Evolutionary conservation across 1,140 invertebrate genomes (phyloP).

Genomic region (Dreissena polymorpha): DNA sequence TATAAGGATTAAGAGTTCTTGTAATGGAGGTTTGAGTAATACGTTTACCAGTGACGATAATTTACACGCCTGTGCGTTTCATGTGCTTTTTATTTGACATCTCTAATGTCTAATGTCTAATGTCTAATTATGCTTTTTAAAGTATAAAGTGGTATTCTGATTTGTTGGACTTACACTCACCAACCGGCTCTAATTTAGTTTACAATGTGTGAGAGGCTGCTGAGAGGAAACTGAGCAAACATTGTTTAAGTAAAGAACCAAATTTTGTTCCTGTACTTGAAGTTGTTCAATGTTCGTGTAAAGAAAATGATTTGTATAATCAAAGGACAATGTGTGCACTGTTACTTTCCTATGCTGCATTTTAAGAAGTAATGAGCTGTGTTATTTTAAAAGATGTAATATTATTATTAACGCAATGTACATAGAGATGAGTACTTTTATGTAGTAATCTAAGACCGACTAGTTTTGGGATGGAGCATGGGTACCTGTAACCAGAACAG

Average conservation of each 20-base stretch:
- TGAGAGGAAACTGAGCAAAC: constrained; percentile 27
- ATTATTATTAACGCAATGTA: constrained; percentile 28
- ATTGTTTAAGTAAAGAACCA: constrained; percentile 4
- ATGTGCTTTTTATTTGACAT: constrained; percentile 30
- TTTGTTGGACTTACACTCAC: constrained; percentile 17
- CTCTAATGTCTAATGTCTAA: too few relatives aligned
- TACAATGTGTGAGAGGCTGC: constrained; percentile 29
- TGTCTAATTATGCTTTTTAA: constrained; percentile 34
- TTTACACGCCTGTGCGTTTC: too few relatives aligned
- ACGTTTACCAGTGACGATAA: too few relatives aligned
- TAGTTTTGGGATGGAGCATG: too few relatives aligned
- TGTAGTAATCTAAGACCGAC: too few relatives aligned
- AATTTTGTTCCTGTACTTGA: neutral
- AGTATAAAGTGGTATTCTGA: constrained; percentile 40
- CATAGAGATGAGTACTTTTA: constrained; percentile 1
- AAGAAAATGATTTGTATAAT: constrained; percentile 22
- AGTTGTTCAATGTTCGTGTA: constrained; percentile 3
- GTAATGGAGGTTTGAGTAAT: too few relatives aligned
- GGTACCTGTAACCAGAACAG: too few relatives aligned
- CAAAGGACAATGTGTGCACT: constrained; percentile 30
- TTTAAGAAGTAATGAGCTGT: constrained; percentile 22
- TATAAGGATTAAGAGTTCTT: too few relatives aligned
- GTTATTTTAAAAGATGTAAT: constrained; percentile 33
- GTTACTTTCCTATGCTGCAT: constrained; percentile 18
- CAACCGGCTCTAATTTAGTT: constrained; percentile 26